Evolutionary conservation across 2,888 invertebrate genomes (phyloP).

Genomic region (Shargacucullia verbasci): DNA sequence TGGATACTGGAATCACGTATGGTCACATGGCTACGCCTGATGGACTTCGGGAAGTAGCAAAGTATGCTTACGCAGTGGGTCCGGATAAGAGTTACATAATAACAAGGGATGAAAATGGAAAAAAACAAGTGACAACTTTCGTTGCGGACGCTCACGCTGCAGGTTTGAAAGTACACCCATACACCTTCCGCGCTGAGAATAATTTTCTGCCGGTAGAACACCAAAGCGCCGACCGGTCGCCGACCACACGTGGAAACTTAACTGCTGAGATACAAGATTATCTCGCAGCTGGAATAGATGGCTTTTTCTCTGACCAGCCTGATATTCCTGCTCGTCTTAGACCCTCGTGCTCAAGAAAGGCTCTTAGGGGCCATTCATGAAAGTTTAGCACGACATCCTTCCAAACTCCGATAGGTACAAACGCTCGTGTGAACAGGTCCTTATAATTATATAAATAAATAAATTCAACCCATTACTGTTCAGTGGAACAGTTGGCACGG

Average conservation of each 20-base stretch:
- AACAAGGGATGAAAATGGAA: conserved; percentile 70
- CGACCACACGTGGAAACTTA: conserved; percentile 69
- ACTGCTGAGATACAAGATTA: conserved; percentile 75
- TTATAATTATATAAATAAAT: no score
- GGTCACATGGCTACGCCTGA: conserved; percentile 77
- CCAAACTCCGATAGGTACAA: no score
- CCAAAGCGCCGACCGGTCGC: conserved; percentile 60
- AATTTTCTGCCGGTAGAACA: conserved; percentile 76
- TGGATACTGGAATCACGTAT: conserved; percentile 72
- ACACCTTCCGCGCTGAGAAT: conserved; percentile 83
- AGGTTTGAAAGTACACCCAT: conserved; percentile 80
- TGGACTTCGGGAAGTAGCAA: conserved; percentile 76
- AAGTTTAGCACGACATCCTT: no score
- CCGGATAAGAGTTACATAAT: conserved; percentile 82
- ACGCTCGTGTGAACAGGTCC: no score
- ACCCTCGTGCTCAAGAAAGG: conserved; percentile 47
- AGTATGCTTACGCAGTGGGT: conserved; percentile 80
- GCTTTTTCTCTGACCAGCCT: conserved; percentile 83
- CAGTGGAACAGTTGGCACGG: no score
- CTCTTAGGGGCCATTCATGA: no score
- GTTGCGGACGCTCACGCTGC: conserved; percentile 76
- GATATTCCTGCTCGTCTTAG: conserved; percentile 70
- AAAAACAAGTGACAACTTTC: conserved; percentile 73
- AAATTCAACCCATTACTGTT: no score
- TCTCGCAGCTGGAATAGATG: conserved; percentile 79